These are phyloP conservation scores for Cephus sareptanus DNA, from an alignment of 2,888 invertebrate species.

Conservation along the genomic window DNA sequence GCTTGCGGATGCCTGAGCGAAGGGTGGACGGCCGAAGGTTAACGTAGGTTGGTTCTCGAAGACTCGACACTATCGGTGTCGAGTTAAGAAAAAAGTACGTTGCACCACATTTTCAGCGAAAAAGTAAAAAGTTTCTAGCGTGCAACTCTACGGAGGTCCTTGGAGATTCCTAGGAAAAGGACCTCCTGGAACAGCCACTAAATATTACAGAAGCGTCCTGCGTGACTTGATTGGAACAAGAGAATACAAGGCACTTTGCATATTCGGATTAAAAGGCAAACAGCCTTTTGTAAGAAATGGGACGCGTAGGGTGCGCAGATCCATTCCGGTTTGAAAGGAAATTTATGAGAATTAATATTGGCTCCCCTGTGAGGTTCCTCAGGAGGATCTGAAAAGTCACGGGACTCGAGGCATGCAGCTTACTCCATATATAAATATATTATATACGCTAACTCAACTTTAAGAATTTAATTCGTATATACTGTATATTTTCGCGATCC, in stretches of 20 bases:
- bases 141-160: not conserved
- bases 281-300: constrained; percentile 40
- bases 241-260: not conserved
- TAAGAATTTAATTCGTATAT: constrained; percentile 65
- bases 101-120: not conserved
- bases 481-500: constrained; percentile 24
- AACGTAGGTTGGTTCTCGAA: no score
- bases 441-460: constrained; percentile 52
- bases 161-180: not conserved
- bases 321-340: constrained; percentile 61
- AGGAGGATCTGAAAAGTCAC: constrained; percentile 37
- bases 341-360: constrained; percentile 67
- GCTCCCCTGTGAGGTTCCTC: constrained; percentile 50
- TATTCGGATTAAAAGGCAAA: constrained; percentile 60
- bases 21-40: no score
- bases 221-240: not conserved
- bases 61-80: no score
- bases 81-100: no score
- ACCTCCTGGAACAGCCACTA: constrained; percentile 16
- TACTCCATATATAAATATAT: constrained; percentile 52
- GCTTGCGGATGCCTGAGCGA: no score
- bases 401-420: constrained; percentile 64
- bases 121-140: not conserved
- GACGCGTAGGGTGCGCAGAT: constrained; percentile 19
- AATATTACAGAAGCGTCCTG: constrained; percentile 17